Evolutionary conservation across 2,113 vertebrate genomes (phyloP).

Genomic region (Tupaia chinensis): DNA sequence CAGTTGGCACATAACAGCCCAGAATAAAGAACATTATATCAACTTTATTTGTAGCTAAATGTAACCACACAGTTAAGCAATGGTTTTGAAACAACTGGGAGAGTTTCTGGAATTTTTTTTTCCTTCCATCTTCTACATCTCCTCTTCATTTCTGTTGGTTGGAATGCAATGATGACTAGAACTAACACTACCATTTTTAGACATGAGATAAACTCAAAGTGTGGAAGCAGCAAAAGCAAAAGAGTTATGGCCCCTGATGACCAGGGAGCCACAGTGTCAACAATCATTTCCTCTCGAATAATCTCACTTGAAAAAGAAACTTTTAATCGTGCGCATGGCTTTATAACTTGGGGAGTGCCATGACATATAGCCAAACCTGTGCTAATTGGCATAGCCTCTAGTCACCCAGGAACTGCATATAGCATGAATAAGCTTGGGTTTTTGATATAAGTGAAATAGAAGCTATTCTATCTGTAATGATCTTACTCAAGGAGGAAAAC

Average conservation of each 20-base stretch:
- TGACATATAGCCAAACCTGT: not conserved
- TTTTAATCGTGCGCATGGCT: not conserved
- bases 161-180: not conserved
- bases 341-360: not conserved
- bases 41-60: not conserved
- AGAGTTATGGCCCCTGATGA: not conserved
- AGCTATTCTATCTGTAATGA: not conserved
- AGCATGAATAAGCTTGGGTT: not conserved
- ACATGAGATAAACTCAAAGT: not conserved
- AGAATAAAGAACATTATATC: not conserved
- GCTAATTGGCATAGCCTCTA: not conserved
- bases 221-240: conserved; percentile 27
- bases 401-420: not conserved
- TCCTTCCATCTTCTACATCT: not conserved
- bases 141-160: not conserved
- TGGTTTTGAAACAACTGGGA: not conserved
- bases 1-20: not conserved
- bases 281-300: not conserved
- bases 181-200: not conserved
- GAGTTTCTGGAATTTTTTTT: not conserved
- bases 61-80: no score
- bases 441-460: conserved; percentile 50
- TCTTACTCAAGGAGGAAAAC: no score
- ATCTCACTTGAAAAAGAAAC: conserved; percentile 42
- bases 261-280: not conserved